Base-by-base conservation (phyloP, 2,113 vertebrate species). In the Origma solitaria region DNA sequence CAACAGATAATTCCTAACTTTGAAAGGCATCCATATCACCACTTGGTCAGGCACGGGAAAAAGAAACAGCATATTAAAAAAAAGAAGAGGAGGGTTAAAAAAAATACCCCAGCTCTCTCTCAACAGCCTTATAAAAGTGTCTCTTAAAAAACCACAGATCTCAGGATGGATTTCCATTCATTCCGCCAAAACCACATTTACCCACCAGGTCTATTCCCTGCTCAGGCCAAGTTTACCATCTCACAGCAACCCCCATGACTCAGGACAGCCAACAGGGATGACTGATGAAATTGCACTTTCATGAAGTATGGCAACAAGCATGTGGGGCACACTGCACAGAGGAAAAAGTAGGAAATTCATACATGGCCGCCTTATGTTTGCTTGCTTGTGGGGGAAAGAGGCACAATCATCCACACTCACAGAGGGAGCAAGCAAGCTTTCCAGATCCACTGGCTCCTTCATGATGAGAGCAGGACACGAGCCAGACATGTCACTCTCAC, bases 401-500 rank as follows among this genome's bases (percentile, higher is more conserved):
- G 17, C 4, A 0, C 47, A 28, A 64, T 61, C 84, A 79, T 58
- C 69, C 50, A 35, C 58, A 60, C 10, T 28, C 92, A 68, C 73
- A 77, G 54, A 71, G 64, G 50, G n/a, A 86, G 18, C 2, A 1
- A 60, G 69, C 10, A 44, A 90, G 88, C 90, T 58, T 94, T 92
- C 87, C 92, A 94, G 76, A 93, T 94, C 86, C 42, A 78, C 91
- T 93, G 81, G 90, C 90, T 95, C 60, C 64, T 84, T 57, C 69
- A 5, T 60, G 85, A 90, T 0, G 0, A 78, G 93, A 93, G 49
- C 65, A 95, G 95, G 78, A 91, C 44, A 42, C 0, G 0, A 95
- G 94, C 95, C 95, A 84, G 87, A 92, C 61, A 18, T 73, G 95
- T 95, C 97, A 96, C 69, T 92, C 95, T 95, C 86, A 65, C 89